A percentile compares a stretch with the other conserved stretches of the same genome.
Conservation (phyloP, 2,888 invertebrate species). For the Phyllotreta cruciferae region DNA sequence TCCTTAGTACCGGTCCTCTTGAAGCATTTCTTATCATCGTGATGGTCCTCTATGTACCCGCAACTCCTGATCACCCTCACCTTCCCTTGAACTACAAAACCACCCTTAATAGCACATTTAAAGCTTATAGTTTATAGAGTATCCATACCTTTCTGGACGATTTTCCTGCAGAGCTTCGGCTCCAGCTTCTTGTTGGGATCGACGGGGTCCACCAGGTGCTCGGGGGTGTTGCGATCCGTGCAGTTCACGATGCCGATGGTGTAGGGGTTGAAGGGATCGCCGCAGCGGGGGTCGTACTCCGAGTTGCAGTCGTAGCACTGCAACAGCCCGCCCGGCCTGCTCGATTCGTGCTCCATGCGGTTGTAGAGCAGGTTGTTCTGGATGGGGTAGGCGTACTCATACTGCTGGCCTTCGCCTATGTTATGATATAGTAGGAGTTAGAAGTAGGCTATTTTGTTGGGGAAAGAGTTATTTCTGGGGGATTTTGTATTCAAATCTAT, state of each 20-base stretch:
- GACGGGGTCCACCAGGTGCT: slow-evolving; percentile 67
- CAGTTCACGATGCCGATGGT: slow-evolving; percentile 87
- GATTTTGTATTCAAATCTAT: background rate
- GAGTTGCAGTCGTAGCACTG: slow-evolving; percentile 93
- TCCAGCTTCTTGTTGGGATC: slow-evolving; percentile 33
- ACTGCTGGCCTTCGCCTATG: slow-evolving; percentile 32
- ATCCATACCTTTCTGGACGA: slow-evolving; percentile 57
- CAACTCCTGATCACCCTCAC: slow-evolving; percentile 80
- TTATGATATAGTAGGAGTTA: slow-evolving; percentile 16
- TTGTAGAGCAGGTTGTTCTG: slow-evolving; percentile 31
- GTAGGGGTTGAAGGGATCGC: slow-evolving; percentile 85
- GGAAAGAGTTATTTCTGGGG: background rate
- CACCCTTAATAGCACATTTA: background rate
- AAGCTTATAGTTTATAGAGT: background rate
- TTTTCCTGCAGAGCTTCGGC: slow-evolving; percentile 82
- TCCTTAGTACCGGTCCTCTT: slow-evolving; percentile 77
- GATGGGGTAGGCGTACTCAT: slow-evolving; percentile 25
- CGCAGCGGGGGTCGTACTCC: slow-evolving; percentile 86
- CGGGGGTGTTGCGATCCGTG: slow-evolving; percentile 73
- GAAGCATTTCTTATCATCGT: slow-evolving; percentile 69
- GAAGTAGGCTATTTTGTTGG: too few species aligned
- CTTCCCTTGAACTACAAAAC: slow-evolving; percentile 75
- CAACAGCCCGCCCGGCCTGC: slow-evolving; percentile 55
- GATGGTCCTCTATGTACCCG: slow-evolving; percentile 75
- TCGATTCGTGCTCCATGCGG: slow-evolving; percentile 16